Base-by-base conservation (phyloP, 2,113 vertebrate species). In the Xyrauchen texanus region DNA sequence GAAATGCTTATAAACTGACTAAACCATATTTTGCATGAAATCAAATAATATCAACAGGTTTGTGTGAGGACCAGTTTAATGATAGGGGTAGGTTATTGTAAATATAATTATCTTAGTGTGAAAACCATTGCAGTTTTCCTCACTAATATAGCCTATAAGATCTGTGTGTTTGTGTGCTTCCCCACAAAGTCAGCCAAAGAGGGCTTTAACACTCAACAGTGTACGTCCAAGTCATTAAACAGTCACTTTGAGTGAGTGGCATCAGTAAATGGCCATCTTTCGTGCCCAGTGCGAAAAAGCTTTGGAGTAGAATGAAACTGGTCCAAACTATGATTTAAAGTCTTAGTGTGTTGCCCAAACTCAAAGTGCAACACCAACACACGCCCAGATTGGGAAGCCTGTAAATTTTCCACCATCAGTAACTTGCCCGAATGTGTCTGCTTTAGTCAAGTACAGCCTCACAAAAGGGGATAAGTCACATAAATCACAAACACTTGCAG, bases 321-420 rank as follows among this genome's bases (percentile, higher is more conserved):
- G 87, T 88, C 88, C 91, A 89, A 78, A 86, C 68, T 74, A 77
- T 89, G 90, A 91, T 91, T 91, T 92, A 91, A 85, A 81, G 81
- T 84, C 83, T 86, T 85, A 85, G 88, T 90, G 86, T 88, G 84
- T 86, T 83, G 84, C 88, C 87, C 86, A 83, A 86, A 82, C 81
- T 86, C 86, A 81, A 72, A 89, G 86, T 88, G 87, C 87, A 81
- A 79, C 74, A 84, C 86, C 87, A 86, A 83, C 83, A 84, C 82
- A 86, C 82, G 87, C 87, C 88, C 89, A 90, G 88, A 86, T 57
- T 85, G 84, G 86, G 88, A 84, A 42, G 74, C 84, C 87, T 83
- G 86, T 89, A 90, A 91, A 91, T 91, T 89, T 89, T 85, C 63
- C 78, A 86, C 90, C 91, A 91, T 89, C 89, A 92, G 88, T 86